These are phyloP conservation scores for Melanostigma gelatinosum DNA, from an alignment of 2,113 vertebrate genomes.

Conservation along the genomic window DNA sequence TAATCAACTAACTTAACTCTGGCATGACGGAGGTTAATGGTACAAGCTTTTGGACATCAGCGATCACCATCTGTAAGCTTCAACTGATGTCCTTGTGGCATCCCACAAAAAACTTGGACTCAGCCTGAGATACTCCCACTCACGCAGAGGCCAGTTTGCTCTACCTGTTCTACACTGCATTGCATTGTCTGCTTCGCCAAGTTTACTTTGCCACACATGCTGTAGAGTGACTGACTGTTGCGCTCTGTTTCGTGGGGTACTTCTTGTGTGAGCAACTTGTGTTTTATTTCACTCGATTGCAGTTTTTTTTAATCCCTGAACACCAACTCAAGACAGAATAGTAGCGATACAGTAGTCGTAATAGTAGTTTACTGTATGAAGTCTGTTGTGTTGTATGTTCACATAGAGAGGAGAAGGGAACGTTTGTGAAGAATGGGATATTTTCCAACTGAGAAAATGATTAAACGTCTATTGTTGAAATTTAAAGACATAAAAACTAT, in stretches of 20 bases:
- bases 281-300: not conserved
- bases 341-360: no score
- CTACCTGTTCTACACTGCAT: not conserved
- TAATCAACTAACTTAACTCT: not conserved
- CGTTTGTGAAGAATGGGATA: not conserved
- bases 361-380: not conserved
- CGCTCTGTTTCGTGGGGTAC: not conserved
- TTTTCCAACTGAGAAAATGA: not conserved
- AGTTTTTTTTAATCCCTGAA: not conserved
- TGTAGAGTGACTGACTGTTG: not conserved
- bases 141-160: not conserved
- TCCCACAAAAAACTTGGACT: constrained; percentile 40
- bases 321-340: not conserved
- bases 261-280: constrained; percentile 1
- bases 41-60: constrained; percentile 12
- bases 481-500: not conserved
- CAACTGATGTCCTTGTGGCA: constrained; percentile 16
- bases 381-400: not conserved
- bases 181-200: constrained; percentile 18
- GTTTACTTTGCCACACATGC: constrained; percentile 12
- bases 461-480: not conserved
- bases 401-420: not conserved
- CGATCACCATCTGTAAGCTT: constrained; percentile 26
- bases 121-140: constrained; percentile 43
- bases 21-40: not conserved